These are phyloP conservation scores for Elephas maximus DNA, from an alignment of 2,113 vertebrate genomes.

Conservation along the genomic window DNA sequence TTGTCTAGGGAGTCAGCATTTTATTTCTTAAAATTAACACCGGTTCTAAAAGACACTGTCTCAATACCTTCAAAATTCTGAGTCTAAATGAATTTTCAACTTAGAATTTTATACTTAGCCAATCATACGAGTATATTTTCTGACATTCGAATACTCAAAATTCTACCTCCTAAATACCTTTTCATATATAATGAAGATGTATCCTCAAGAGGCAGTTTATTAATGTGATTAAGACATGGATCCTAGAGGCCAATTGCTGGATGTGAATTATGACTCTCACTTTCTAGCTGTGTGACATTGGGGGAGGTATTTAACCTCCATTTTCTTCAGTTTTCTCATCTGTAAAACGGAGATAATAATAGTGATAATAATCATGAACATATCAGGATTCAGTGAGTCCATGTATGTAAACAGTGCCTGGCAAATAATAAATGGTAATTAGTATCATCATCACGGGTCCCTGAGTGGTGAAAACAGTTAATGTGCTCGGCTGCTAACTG, in stretches of 20 bases:
- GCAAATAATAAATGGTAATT: neutral
- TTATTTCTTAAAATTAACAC: slow-evolving; percentile 43
- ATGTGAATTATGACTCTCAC: neutral
- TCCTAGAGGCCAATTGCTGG: neutral
- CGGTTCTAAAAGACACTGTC: neutral
- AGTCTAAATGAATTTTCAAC: slow-evolving; percentile 8
- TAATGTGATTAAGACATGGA: neutral
- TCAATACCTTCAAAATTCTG: slow-evolving; percentile 7
- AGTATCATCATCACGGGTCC: neutral
- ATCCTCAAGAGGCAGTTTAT: neutral
- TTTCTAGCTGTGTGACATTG: neutral
- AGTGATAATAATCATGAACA: neutral
- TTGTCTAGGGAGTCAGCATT: neutral
- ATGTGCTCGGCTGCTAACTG: too few species aligned
- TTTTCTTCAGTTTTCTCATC: too few species aligned
- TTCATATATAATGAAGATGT: neutral
- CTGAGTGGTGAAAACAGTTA: too few species aligned
- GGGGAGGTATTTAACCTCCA: neutral
- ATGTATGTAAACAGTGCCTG: neutral
- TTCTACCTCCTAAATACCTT: neutral
- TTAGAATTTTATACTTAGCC: slow-evolving; percentile 6
- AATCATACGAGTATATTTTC: slow-evolving; percentile 40
- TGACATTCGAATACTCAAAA: neutral
- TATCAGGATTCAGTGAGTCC: neutral
- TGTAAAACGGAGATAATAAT: neutral